These are phyloP conservation scores for Falco cherrug DNA, from an alignment of 2,797 vertebrate species.

Conservation along the genomic window DNA sequence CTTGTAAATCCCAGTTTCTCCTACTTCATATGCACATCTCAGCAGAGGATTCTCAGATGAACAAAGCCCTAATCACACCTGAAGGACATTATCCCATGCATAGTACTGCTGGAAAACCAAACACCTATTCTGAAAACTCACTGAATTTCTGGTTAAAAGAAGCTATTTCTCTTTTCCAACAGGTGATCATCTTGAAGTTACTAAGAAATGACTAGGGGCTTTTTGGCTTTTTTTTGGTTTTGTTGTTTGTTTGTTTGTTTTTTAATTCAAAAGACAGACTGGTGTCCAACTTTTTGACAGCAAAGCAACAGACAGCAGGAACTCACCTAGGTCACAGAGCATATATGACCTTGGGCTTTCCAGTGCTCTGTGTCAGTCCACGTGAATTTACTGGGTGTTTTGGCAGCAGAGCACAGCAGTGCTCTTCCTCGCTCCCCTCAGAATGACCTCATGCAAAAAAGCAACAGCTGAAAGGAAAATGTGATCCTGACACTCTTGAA, in stretches of 20 bases:
- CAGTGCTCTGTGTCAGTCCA: not conserved
- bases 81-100: not conserved
- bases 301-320: not conserved
- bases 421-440: not conserved
- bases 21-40: not conserved
- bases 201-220: not conserved
- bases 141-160: not conserved
- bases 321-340: not conserved
- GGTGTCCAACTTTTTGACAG: not conserved
- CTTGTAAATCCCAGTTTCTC: not conserved
- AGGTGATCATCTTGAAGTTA: not conserved
- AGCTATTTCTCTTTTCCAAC: not conserved
- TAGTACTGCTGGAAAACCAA: not conserved
- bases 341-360: not conserved
- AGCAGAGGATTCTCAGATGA: not conserved
- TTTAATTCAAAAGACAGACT: not conserved
- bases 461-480: not conserved
- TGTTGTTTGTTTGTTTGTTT: too few species aligned
- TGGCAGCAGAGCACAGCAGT: not conserved
- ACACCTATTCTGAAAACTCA: not conserved
- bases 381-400: accelerated
- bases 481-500: not conserved
- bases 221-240: not conserved
- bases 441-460: not conserved
- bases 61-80: not conserved